Percentiles rank a stretch among this genome's conserved stretches.
Conservation (phyloP, 1,140 invertebrate genomes). For the Chironomus tepperi region DNA sequence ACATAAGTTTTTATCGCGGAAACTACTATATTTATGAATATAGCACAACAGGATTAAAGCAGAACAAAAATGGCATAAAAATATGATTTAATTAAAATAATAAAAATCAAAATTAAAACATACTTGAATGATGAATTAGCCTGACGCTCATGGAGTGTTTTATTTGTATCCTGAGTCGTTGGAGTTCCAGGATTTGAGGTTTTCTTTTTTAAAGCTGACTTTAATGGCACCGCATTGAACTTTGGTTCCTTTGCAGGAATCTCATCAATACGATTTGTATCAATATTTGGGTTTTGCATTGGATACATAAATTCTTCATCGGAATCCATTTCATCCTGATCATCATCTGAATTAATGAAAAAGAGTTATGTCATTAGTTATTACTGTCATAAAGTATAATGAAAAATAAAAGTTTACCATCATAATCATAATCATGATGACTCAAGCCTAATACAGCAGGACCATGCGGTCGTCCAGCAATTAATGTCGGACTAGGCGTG, state of each 20-base stretch:
- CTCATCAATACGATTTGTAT: conserved; percentile 75
- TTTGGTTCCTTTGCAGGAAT: conserved; percentile 82
- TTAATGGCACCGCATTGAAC: conserved; percentile 79
- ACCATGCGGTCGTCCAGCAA: conserved; percentile 45
- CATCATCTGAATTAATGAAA: conserved; percentile 37
- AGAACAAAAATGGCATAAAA: not conserved
- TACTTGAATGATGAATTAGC: conserved; percentile 49
- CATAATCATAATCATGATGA: conserved; percentile 51
- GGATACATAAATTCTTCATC: conserved; percentile 42
- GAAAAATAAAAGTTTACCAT: conserved; percentile 44
- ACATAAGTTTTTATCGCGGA: not conserved
- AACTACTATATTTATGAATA: not conserved
- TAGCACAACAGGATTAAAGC: not conserved
- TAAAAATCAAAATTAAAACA: conserved; percentile 34
- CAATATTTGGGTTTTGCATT: conserved; percentile 55
- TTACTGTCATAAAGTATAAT: conserved; percentile 20
- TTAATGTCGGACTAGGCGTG: conserved; percentile 68
- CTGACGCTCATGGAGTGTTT: conserved; percentile 31
- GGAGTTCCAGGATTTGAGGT: conserved; percentile 53
- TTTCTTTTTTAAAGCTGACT: conserved; percentile 86
- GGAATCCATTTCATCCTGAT: conserved; percentile 45
- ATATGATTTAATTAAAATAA: not conserved
- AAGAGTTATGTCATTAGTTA: too few species aligned
- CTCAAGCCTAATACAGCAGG: conserved; percentile 37
- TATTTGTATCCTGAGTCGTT: conserved; percentile 63